Conservation (phyloP, 2,888 invertebrate species). For the Mycalesis mineus region DNA sequence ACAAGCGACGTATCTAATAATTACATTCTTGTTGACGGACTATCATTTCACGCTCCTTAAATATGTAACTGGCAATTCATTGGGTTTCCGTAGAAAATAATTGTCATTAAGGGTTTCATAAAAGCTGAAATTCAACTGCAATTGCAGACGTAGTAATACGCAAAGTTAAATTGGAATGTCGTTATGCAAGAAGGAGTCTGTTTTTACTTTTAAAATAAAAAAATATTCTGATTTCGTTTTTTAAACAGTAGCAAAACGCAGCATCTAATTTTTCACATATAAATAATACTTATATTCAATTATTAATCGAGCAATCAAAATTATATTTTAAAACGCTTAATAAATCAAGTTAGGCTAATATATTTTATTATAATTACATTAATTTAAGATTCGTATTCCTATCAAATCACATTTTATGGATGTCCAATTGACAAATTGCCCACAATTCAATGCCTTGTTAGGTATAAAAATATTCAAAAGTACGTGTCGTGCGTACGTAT, state of each 20-base stretch:
- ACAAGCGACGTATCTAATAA: not conserved
- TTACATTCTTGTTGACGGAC: not conserved
- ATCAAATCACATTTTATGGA: constrained; percentile 13
- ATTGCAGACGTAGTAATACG: no score
- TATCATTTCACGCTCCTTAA: constrained; percentile 24
- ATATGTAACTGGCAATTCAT: constrained; percentile 9
- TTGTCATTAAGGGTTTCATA: not conserved
- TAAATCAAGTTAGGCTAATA: not conserved
- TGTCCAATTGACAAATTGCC: constrained; percentile 19
- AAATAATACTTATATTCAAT: no score
- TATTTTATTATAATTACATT: constrained; percentile 6
- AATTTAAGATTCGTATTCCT: constrained; percentile 10
- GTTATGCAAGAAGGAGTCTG: no score
- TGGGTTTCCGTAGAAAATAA: not conserved
- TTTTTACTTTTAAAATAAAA: no score
- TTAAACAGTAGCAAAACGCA: no score
- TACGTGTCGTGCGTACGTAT: constrained; percentile 29
- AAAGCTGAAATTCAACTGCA: not conserved
- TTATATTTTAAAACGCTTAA: not conserved
- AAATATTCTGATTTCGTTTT: no score
- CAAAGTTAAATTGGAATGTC: no score
- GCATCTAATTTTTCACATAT: no score
- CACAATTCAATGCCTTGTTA: constrained; percentile 25
- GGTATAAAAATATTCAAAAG: constrained; percentile 18
- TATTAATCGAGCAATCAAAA: not conserved